Percentiles rank a stretch among this genome's conserved stretches.
Evolutionary conservation across 2,113 vertebrate species (phyloP).

Genomic region (Cyphomyrus discorhynchus): DNA sequence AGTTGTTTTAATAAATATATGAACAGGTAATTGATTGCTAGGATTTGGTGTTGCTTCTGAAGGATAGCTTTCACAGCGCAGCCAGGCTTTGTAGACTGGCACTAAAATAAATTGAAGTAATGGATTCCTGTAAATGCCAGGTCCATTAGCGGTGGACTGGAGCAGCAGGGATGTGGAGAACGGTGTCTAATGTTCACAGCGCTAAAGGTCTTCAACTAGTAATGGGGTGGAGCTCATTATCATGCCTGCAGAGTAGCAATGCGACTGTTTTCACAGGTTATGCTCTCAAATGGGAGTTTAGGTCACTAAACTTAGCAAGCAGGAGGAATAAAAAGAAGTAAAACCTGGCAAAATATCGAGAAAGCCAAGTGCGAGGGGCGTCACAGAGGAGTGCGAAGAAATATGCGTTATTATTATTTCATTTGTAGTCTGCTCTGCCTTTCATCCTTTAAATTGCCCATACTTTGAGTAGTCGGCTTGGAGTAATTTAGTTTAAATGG

Average conservation of each 20-base stretch:
- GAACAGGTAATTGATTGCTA: slow-evolving; percentile 26
- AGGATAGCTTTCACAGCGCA: slow-evolving; percentile 33
- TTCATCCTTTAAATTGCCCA: slow-evolving; percentile 15
- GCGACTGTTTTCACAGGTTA: background rate
- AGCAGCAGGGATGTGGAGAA: slow-evolving; percentile 32
- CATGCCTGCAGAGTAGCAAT: background rate
- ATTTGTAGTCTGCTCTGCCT: background rate
- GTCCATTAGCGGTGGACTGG: slow-evolving; percentile 32
- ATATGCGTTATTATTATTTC: slow-evolving; percentile 9
- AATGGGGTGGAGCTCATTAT: slow-evolving; percentile 40
- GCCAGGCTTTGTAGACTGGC: slow-evolving; percentile 26
- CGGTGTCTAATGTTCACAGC: slow-evolving; percentile 37
- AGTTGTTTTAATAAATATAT: slow-evolving; percentile 40
- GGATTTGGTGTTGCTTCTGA: slow-evolving; percentile 19
- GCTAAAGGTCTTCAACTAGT: slow-evolving; percentile 34
- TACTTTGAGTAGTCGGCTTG: background rate
- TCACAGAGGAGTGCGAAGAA: background rate
- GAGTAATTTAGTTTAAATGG: slow-evolving; percentile 3
- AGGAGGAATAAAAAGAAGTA: background rate
- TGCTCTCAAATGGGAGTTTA: background rate
- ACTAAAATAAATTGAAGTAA: slow-evolving; percentile 44
- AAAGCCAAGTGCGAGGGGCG: background rate
- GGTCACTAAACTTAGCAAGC: background rate
- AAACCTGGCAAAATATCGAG: background rate
- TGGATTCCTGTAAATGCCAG: slow-evolving; percentile 39